Conservation (phyloP, 2,113 vertebrate genomes). For the Ciconia stormi region DNA sequence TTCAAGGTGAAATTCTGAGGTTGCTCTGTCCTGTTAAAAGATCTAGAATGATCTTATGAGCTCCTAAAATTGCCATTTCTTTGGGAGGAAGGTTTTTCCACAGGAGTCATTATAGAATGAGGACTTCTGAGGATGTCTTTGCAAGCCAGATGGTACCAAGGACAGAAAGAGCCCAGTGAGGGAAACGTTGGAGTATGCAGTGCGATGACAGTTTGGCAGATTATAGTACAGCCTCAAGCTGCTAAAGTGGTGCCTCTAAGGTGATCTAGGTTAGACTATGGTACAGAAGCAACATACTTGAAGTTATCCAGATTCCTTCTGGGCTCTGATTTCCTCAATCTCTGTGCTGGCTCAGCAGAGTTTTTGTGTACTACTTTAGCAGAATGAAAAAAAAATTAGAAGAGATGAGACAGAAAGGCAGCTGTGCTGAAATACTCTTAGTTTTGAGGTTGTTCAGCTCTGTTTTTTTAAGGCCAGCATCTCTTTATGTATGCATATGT, state of each 20-base stretch:
- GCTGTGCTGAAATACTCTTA: background rate
- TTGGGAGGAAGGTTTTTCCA: background rate
- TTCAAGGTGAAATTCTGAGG: background rate
- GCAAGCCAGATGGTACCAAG: conserved; percentile 44
- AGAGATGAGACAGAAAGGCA: background rate
- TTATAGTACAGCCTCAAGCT: conserved; percentile 3
- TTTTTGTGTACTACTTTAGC: background rate
- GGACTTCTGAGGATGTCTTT: conserved; percentile 18
- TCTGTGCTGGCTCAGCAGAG: background rate
- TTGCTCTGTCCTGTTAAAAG: background rate
- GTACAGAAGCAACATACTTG: background rate
- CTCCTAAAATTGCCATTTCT: background rate
- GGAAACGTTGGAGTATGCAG: background rate
- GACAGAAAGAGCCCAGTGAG: conserved; percentile 29
- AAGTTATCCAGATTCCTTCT: background rate
- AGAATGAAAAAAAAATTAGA: background rate
- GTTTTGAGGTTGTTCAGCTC: background rate
- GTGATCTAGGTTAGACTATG: conserved; percentile 29
- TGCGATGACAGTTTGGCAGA: conserved; percentile 4
- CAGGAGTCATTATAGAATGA: background rate
- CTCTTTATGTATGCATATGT: background rate
- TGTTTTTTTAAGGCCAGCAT: background rate
- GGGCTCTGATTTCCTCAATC: background rate
- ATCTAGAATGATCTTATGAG: background rate
- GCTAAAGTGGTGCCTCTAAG: background rate